A percentile compares a stretch with the other conserved stretches of the same genome.
phyloP scores from a whole-genome alignment of 23 tunicate species.

The Botrylloides violaceus region DNA sequence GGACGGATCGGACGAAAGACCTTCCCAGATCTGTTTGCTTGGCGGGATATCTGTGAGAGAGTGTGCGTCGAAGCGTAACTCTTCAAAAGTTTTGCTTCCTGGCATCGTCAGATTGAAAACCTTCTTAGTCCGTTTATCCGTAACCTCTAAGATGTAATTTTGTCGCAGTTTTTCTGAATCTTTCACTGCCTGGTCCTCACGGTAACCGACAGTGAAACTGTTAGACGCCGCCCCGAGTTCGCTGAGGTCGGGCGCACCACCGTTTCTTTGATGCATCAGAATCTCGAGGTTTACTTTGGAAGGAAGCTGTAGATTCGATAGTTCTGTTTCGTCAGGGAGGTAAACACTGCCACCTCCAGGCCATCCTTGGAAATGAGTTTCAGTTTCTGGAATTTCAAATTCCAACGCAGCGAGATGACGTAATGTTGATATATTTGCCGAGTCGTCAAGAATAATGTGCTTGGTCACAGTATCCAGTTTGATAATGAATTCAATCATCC shows the following conservation, averaged over 20 bases:
- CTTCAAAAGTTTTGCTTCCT: conserved; percentile 55
- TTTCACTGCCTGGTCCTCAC: conserved; percentile 37
- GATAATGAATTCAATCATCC: conserved; percentile 10
- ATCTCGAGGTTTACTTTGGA: conserved; percentile 21
- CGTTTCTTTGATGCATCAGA: not conserved
- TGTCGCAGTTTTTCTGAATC: conserved; percentile 29
- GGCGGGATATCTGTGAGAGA: conserved; percentile 31
- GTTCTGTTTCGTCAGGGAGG: conserved; percentile 35
- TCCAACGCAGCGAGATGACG: conserved; percentile 67
- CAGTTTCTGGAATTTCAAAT: conserved; percentile 42
- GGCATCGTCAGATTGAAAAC: conserved; percentile 3
- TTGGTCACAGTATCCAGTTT: not conserved
- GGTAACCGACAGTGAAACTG: conserved; percentile 22
- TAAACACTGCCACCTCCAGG: conserved; percentile 21
- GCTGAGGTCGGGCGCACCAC: conserved; percentile 1
- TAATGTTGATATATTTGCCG: conserved; percentile 8
- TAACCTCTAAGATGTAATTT: conserved; percentile 37
- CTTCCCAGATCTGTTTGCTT: conserved; percentile 49
- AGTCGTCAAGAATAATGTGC: conserved; percentile 16
- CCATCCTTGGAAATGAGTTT: conserved; percentile 72
- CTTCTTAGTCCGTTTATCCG: conserved; percentile 25
- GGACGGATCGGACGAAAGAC: conserved; percentile 11
- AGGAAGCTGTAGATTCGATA: conserved; percentile 46
- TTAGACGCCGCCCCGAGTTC: not conserved
- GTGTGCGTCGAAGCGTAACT: conserved; percentile 37